Base-by-base conservation (phyloP, 2,888 invertebrate genomes). In the Mimas tiliae region DNA sequence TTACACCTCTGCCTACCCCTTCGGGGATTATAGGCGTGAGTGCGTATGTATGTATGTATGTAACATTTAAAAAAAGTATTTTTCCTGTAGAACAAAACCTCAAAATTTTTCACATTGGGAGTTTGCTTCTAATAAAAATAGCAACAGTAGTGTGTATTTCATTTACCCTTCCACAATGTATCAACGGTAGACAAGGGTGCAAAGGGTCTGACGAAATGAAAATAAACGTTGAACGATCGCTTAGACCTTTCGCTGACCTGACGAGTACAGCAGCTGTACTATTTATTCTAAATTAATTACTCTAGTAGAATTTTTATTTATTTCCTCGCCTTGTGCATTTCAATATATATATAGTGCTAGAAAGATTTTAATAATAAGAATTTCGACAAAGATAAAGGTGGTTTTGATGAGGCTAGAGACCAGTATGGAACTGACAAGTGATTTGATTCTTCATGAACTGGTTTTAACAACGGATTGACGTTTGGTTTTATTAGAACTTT, bases 181-280 rank as follows among this genome's bases (percentile, higher is more conserved):
- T 90, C 90, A 91, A 84, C 85, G 68, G 81, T 80, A 89, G 90
- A 90, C 90, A 85, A 87, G 91, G 91, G 91, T 90, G 84, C 79
- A 86, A 87, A 89, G 85, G 83, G 87, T 86, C 87, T 83, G 83
- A 76, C 78, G 81, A 84, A 87, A 88, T 87, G 86, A 90, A 87
- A 90, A 88, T 87, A 86, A 88, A 86, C 86, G 86, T 84, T 88
- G 87, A 90, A 85, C 84, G 88, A 88, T 89, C 85, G 85, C 79
- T 85, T 82, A 82, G 82, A 80, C 85, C 86, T 81, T 81, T 83
- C 82, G 80, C 74, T 51, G 33, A 62, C 48, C 51, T 71, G 48
- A 70, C 53, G 42, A 63, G 65, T 63, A 38, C 47, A 68, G 52
- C 45, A 34, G 65, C 19, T 47, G 65, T 19, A 68, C 48, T 34